phyloP scores from a whole-genome alignment of 2,797 vertebrate species.

The Neomorphus geoffroyi region DNA sequence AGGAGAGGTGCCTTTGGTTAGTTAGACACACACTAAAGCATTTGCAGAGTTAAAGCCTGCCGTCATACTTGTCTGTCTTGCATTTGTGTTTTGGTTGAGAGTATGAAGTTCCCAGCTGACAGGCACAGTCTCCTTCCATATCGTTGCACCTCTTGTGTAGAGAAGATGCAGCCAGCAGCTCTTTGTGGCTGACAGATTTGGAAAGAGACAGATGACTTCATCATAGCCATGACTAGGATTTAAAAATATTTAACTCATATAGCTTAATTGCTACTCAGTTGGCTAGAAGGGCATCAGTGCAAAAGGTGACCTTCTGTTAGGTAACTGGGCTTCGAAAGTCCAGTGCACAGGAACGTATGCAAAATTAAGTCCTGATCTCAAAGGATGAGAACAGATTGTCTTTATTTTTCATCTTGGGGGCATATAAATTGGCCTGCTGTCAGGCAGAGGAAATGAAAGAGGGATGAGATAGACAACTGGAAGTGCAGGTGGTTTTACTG shows the following conservation, averaged over 20 bases:
- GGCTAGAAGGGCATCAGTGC: not conserved
- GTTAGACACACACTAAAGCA: not conserved
- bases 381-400: not conserved
- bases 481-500: slow-evolving; percentile 63
- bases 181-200: not conserved
- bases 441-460: slow-evolving; percentile 75
- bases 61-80: not conserved
- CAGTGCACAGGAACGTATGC: not conserved
- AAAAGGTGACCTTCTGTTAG: not conserved
- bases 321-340: not conserved
- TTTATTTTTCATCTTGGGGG: slow-evolving; percentile 44
- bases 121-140: fast-evolving
- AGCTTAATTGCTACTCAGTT: not conserved
- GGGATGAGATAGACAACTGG: slow-evolving; percentile 54
- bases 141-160: fast-evolving
- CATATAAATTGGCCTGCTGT: slow-evolving; percentile 42
- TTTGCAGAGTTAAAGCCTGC: not conserved
- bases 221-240: not conserved
- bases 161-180: not conserved
- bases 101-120: not conserved
- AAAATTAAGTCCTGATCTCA: slow-evolving; percentile 17
- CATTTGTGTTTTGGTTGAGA: not conserved
- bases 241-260: not conserved
- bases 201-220: not conserved
- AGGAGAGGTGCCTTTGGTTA: not conserved